phyloP scores from a whole-genome alignment of 2,888 invertebrate species.

The Agapostemon virescens region DNA sequence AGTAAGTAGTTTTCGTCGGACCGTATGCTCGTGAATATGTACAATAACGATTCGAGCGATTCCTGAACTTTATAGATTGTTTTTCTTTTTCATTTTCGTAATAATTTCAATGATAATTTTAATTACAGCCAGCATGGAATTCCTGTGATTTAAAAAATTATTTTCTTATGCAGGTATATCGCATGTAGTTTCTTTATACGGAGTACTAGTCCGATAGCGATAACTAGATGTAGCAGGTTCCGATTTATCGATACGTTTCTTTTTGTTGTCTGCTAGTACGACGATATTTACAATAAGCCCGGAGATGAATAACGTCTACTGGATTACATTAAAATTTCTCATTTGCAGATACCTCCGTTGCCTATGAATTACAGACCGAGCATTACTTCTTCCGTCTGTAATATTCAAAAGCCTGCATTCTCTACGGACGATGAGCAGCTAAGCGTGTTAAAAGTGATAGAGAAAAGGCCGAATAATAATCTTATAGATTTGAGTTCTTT shows the following conservation, averaged over 20 bases:
- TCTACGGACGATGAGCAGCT: slow-evolving; percentile 75
- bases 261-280: neutral
- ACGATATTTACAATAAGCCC: neutral
- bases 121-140: slow-evolving; percentile 78
- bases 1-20: slow-evolving; percentile 39
- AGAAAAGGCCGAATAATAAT: slow-evolving; percentile 82
- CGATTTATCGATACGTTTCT: neutral
- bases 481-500: slow-evolving; percentile 83
- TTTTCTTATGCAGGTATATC: slow-evolving; percentile 76
- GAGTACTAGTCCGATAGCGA: slow-evolving; percentile 11
- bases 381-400: slow-evolving; percentile 54
- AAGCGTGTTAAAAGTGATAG: slow-evolving; percentile 80
- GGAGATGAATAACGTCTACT: neutral
- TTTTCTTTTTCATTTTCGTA: slow-evolving; percentile 29
- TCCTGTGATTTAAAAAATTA: slow-evolving; percentile 74
- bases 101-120: slow-evolving; percentile 51
- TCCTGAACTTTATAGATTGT: neutral
- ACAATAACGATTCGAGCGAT: neutral
- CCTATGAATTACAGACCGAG: slow-evolving; percentile 76
- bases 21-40: neutral
- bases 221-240: slow-evolving; percentile 11
- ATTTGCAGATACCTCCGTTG: slow-evolving; percentile 77
- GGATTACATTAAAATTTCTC: slow-evolving; percentile 7
- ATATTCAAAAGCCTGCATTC: slow-evolving; percentile 53
- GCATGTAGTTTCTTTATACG: slow-evolving; percentile 22